Conservation (phyloP, 2,888 invertebrate genomes). For the Didymodactylos carnosus region DNA sequence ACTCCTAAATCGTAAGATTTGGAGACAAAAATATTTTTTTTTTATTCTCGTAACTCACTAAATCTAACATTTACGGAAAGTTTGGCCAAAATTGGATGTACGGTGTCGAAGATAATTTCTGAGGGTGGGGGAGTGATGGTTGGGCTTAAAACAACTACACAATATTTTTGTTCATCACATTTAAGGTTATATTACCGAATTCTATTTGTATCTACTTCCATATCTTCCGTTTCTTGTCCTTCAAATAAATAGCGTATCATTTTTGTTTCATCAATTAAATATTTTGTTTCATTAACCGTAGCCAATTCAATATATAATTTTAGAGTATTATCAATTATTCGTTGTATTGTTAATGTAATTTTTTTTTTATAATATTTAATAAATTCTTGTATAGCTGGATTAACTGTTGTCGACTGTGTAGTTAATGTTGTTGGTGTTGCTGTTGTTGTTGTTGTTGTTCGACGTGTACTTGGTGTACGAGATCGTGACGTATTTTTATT, state of each 20-base stretch:
- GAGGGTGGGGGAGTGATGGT: no score
- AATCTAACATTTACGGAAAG: no score
- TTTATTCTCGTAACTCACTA: no score
- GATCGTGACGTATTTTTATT: not conserved
- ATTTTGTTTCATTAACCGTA: not conserved
- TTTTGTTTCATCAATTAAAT: not conserved
- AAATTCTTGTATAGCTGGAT: not conserved
- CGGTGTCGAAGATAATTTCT: no score
- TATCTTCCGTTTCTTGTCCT: not conserved
- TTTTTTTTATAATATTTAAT: not conserved
- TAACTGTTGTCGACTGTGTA: not conserved
- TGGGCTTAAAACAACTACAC: no score
- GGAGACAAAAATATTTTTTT: no score
- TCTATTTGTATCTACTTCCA: not conserved
- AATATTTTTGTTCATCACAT: no score
- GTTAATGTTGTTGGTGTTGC: not conserved
- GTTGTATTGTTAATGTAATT: not conserved
- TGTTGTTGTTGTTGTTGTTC: not conserved
- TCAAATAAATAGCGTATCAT: not conserved
- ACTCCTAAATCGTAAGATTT: no score
- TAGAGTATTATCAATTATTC: not conserved
- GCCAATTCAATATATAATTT: not conserved
- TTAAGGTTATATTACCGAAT: not conserved
- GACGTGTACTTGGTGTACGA: not conserved
- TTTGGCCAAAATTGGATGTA: no score